Evolutionary conservation across 2,113 vertebrate species (phyloP).

Genomic region (Aldabrachelys gigantea): DNA sequence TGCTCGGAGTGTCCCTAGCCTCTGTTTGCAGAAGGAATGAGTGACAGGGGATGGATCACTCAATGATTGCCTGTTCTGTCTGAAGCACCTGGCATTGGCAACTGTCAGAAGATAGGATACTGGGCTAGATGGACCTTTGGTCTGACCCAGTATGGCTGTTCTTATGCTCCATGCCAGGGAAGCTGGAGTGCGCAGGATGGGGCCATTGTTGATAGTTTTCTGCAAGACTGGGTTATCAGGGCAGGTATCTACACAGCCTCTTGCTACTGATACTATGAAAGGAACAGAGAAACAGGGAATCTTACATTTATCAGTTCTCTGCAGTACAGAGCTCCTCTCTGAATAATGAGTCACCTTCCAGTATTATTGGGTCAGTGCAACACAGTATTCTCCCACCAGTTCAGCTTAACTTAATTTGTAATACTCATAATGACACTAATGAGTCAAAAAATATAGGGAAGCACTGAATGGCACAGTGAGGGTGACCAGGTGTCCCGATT

Average conservation of each 20-base stretch:
- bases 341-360: conserved; percentile 38
- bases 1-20: too few relatives aligned
- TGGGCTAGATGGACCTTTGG: not conserved
- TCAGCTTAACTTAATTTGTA: conserved; percentile 4
- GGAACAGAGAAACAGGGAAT: conserved; percentile 50
- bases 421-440: not conserved
- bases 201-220: not conserved
- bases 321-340: conserved; percentile 22
- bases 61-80: not conserved
- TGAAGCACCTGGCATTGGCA: not conserved
- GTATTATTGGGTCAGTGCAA: not conserved
- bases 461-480: not conserved
- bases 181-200: not conserved
- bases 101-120: not conserved
- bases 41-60: not conserved
- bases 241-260: conserved; percentile 45
- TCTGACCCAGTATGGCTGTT: too few relatives aligned
- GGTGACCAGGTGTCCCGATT: too few relatives aligned
- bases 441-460: conserved; percentile 22
- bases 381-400: conserved; percentile 14
- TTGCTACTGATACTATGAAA: conserved; percentile 48
- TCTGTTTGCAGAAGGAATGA: not conserved
- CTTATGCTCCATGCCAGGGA: not conserved
- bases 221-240: conserved; percentile 27
- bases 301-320: conserved; percentile 61